These are phyloP conservation scores for Spilarctia lutea DNA, from an alignment of 2,888 invertebrate genomes.

Conservation along the genomic window DNA sequence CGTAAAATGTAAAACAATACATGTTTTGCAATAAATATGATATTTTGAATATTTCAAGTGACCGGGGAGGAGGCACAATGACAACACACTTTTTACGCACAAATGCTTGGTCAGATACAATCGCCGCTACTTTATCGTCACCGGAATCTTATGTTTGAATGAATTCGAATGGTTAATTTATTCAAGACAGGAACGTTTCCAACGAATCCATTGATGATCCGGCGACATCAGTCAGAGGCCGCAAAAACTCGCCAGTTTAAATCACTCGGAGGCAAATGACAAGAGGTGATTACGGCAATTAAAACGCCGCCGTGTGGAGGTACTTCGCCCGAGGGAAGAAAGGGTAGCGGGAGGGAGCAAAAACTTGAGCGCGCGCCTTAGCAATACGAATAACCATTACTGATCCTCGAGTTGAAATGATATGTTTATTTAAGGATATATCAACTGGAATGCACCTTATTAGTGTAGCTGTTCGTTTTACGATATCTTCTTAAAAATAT, in stretches of 20 bases:
- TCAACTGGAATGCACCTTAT: background rate
- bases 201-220: constrained; percentile 53
- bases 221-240: constrained; percentile 38
- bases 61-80: constrained; percentile 32
- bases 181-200: constrained; percentile 49
- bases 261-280: constrained; percentile 68
- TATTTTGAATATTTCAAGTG: constrained; percentile 6
- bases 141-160: constrained; percentile 47
- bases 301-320: constrained; percentile 50
- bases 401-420: constrained; percentile 19
- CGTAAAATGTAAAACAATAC: constrained; percentile 3
- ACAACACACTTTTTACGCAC: constrained; percentile 35
- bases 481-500: background rate
- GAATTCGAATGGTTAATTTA: constrained; percentile 53
- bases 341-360: constrained; percentile 19
- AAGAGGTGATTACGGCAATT: constrained; percentile 67
- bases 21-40: constrained; percentile 17
- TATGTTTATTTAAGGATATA: background rate
- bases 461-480: background rate
- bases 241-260: constrained; percentile 53
- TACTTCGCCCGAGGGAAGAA: constrained; percentile 9
- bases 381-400: constrained; percentile 25
- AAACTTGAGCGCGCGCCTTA: constrained; percentile 34
- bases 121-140: constrained; percentile 44
- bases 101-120: constrained; percentile 44